Percentiles rank a stretch among this genome's conserved stretches.
These are phyloP conservation scores for Peromyscus maniculatus DNA, from an alignment of 2,113 vertebrate species.

Conservation along the genomic window DNA sequence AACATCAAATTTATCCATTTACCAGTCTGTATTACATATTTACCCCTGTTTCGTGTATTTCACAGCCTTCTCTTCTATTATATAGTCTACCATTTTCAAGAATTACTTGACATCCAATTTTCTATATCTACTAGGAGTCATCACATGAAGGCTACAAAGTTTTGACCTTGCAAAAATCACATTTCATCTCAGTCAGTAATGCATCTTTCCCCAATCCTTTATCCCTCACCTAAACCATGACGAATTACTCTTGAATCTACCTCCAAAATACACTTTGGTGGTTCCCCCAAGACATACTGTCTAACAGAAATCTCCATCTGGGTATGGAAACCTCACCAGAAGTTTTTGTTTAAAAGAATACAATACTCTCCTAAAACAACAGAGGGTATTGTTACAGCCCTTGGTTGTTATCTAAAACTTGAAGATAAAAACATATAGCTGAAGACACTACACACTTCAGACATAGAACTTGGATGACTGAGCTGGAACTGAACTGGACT, in stretches of 20 bases:
- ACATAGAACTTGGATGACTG: not conserved
- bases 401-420: not conserved
- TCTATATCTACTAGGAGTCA: not conserved
- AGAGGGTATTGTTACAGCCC: not conserved
- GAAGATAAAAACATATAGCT: not conserved
- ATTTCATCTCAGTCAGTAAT: not conserved
- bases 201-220: not conserved
- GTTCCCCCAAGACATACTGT: not conserved
- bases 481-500: not conserved
- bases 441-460: not conserved
- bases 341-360: not conserved
- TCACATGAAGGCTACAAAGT: not conserved
- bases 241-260: not conserved
- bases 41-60: not conserved
- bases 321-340: not conserved
- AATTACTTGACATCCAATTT: not conserved
- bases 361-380: not conserved
- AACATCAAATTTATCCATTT: not conserved
- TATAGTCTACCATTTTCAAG: slow-evolving; percentile 2
- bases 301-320: not conserved
- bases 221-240: not conserved
- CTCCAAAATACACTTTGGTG: not conserved
- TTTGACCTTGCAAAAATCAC: not conserved
- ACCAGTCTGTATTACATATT: not conserved
- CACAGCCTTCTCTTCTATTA: not conserved